These are phyloP conservation scores for Agriotes lineatus DNA, from an alignment of 2,888 invertebrate genomes.

Conservation along the genomic window DNA sequence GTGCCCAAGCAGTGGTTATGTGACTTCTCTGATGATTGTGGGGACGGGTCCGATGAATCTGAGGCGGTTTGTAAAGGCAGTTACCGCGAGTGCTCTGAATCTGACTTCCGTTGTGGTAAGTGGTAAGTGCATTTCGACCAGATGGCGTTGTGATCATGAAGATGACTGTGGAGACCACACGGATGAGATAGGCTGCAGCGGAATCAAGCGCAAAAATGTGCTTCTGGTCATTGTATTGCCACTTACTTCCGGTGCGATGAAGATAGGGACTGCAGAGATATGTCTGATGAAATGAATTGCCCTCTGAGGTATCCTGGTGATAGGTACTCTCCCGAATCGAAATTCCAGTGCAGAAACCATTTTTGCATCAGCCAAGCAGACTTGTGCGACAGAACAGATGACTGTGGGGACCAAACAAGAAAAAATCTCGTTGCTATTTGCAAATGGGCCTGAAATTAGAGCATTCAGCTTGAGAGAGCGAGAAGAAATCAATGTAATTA, in stretches of 20 bases:
- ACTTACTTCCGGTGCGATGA: conserved; percentile 91
- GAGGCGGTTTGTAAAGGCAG: conserved; percentile 84
- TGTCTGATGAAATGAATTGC: conserved; percentile 91
- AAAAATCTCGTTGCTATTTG: conserved; percentile 78
- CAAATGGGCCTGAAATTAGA: conserved; percentile 90
- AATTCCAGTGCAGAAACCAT: conserved; percentile 93
- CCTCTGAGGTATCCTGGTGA: conserved; percentile 80
- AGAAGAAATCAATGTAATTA: conserved; percentile 82
- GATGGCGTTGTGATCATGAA: conserved; percentile 96
- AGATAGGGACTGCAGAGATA: conserved; percentile 88
- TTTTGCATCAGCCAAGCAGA: conserved; percentile 91
- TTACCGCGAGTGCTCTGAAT: conserved; percentile 93
- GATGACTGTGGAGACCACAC: conserved; percentile 97
- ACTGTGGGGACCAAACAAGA: conserved; percentile 86
- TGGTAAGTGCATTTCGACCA: conserved; percentile 90
- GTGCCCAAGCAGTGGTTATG: conserved; percentile 85
- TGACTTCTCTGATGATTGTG: conserved; percentile 97
- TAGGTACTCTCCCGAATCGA: conserved; percentile 88
- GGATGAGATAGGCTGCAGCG: conserved; percentile 87
- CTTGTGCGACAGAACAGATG: conserved; percentile 93
- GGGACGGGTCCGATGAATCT: conserved; percentile 92
- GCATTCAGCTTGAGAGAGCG: conserved; percentile 75
- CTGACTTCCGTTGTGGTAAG: conserved; percentile 89
- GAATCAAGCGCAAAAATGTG: conserved; percentile 90
- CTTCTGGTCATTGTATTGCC: conserved; percentile 93